Evolutionary conservation across 2,797 vertebrate genomes (phyloP).

Genomic region (Coranthus polyacanthus): DNA sequence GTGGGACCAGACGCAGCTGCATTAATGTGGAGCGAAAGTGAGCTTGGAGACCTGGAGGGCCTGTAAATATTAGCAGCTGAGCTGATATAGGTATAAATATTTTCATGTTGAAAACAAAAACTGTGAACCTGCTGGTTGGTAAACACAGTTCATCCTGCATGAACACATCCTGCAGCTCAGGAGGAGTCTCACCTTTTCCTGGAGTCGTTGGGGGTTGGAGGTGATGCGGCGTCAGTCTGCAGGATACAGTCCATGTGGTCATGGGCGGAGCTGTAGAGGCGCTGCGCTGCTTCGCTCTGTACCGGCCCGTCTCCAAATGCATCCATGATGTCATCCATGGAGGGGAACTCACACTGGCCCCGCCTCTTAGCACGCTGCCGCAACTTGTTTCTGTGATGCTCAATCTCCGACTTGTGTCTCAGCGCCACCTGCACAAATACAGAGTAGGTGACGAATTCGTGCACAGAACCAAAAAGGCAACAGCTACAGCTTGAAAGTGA

Average conservation of each 20-base stretch:
- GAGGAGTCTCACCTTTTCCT: constrained; percentile 87
- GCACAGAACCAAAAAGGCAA: no score
- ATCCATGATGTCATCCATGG: constrained; percentile 93
- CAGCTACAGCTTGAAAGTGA: no score
- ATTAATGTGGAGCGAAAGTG: no score
- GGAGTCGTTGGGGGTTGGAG: constrained; percentile 90
- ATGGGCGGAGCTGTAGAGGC: constrained; percentile 94
- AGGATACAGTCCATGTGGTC: constrained; percentile 98
- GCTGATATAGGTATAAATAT: no score
- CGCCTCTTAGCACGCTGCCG: constrained; percentile 95
- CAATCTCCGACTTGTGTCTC: constrained; percentile 97
- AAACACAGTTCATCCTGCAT: no score
- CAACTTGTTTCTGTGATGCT: constrained; percentile 97
- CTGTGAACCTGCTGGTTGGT: no score
- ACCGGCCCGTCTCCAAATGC: constrained; percentile 92
- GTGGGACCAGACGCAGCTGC: no score
- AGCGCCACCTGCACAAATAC: constrained; percentile 87
- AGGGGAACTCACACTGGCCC: constrained; percentile 96
- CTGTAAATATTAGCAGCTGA: no score
- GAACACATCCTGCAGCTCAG: background rate
- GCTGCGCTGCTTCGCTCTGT: constrained; percentile 82
- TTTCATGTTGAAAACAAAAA: no score
- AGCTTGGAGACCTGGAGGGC: no score
- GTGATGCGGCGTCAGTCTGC: constrained; percentile 86
- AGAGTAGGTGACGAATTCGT: background rate